These are phyloP conservation scores for Paguma larvata DNA, from an alignment of 2,797 vertebrate species.

Conservation along the genomic window DNA sequence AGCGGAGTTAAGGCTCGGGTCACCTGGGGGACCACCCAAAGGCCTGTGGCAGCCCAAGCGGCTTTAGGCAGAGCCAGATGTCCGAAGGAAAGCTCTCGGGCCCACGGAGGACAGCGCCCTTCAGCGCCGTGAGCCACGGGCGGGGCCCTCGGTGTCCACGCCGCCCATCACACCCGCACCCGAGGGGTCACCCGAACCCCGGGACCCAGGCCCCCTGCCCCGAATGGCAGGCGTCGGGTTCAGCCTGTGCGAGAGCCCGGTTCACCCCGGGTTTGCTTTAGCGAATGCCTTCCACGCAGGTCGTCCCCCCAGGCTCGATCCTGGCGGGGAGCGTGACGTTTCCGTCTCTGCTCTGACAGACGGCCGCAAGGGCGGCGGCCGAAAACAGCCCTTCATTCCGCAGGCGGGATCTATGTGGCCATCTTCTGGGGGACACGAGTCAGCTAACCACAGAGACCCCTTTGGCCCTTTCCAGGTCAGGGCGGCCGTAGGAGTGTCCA, in stretches of 20 bases:
- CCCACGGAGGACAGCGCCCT: accelerated
- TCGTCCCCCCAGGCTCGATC: neutral
- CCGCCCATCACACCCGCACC: accelerated
- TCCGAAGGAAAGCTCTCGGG: neutral
- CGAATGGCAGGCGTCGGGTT: neutral
- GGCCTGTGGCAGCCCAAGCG: neutral
- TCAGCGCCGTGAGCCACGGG: accelerated
- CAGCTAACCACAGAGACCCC: neutral
- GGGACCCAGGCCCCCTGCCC: accelerated
- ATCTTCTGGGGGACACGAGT: neutral
- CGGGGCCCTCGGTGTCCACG: accelerated
- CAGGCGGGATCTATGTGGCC: accelerated
- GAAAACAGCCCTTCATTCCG: neutral
- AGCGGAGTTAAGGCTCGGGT: too few species aligned
- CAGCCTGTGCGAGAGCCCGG: neutral
- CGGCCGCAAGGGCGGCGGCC: neutral
- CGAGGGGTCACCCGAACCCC: accelerated
- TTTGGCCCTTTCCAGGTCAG: neutral
- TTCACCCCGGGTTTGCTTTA: neutral
- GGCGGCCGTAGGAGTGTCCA: neutral
- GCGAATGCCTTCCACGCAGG: neutral
- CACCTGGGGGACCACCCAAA: neutral
- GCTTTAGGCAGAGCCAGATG: neutral
- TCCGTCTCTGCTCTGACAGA: neutral
- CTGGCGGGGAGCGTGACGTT: neutral